Evolutionary conservation across 2,113 vertebrate species (phyloP).

Genomic region (Serinus canaria): DNA sequence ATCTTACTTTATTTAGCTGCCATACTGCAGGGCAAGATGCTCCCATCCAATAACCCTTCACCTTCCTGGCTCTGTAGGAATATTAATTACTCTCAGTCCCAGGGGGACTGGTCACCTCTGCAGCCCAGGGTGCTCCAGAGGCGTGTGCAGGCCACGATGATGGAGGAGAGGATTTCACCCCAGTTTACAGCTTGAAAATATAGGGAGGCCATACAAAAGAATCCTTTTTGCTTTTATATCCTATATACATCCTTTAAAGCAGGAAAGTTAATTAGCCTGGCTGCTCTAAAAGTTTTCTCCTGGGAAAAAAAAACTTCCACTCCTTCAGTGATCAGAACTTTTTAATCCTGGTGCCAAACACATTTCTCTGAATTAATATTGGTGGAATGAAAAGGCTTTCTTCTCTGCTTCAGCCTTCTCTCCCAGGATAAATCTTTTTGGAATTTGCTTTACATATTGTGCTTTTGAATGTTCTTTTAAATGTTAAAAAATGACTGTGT

Average conservation of each 20-base stretch:
- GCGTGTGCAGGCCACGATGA: rapidly evolving
- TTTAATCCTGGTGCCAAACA: constrained; percentile 2
- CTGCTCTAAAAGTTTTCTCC: constrained; percentile 15
- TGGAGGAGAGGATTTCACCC: neutral
- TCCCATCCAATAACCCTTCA: neutral
- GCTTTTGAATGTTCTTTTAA: constrained; percentile 52
- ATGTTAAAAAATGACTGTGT: constrained; percentile 46
- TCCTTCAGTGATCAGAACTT: constrained; percentile 21
- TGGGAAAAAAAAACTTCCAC: neutral
- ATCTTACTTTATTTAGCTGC: constrained; percentile 24
- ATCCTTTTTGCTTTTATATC: neutral
- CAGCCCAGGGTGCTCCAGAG: neutral
- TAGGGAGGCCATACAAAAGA: neutral
- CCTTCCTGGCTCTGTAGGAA: neutral
- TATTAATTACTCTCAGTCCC: neutral
- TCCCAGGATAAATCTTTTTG: constrained; percentile 50
- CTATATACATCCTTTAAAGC: neutral
- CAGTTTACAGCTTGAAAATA: neutral
- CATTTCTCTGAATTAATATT: constrained; percentile 37
- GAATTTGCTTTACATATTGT: constrained; percentile 59
- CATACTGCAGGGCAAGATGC: neutral
- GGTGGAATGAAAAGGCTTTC: constrained; percentile 41
- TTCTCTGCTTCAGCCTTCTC: constrained; percentile 28
- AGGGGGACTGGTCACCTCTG: neutral
- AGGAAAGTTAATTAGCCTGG: constrained; percentile 18